A percentile compares a stretch with the other conserved stretches of the same genome.
phyloP scores from a whole-genome alignment of 1,140 invertebrate genomes.

The Drosophila arizonae region DNA sequence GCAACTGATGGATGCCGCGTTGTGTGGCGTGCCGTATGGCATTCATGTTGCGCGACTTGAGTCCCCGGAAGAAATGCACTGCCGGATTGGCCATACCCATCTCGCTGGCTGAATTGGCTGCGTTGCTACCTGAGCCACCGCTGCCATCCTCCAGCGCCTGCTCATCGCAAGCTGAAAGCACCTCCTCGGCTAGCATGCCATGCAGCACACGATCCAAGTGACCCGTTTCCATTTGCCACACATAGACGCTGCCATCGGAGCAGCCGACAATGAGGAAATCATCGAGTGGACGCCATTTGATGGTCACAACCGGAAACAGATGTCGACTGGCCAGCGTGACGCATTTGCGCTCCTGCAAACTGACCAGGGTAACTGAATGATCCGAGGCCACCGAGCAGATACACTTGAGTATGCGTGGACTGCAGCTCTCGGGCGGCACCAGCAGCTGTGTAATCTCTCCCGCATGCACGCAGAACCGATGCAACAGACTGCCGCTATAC shows the following conservation, averaged over 20 bases:
- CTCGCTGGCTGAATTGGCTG: constrained; percentile 86
- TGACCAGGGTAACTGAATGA: constrained; percentile 97
- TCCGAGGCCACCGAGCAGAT: constrained; percentile 98
- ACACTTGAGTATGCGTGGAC: constrained; percentile 95
- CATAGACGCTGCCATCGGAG: constrained; percentile 98
- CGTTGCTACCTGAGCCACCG: neutral
- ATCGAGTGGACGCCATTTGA: constrained; percentile 98
- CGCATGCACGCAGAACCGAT: constrained; percentile 98
- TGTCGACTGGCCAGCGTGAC: constrained; percentile 97
- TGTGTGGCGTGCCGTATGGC: constrained; percentile 96
- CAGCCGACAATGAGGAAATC: constrained; percentile 99
- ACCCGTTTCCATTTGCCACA: constrained; percentile 99
- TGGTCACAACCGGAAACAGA: constrained; percentile 96
- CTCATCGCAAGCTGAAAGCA: constrained; percentile 97
- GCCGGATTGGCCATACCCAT: constrained; percentile 95
- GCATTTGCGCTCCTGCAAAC: constrained; percentile 96
- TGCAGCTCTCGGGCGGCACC: constrained; percentile 96
- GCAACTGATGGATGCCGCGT: constrained; percentile 92
- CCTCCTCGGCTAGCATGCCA: constrained; percentile 97
- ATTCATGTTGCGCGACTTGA: constrained; percentile 96
- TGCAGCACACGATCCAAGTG: constrained; percentile 98
- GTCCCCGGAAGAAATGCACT: constrained; percentile 95
- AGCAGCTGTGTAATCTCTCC: constrained; percentile 95
- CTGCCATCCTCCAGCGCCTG: constrained; percentile 85
- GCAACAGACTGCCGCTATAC: constrained; percentile 93